Percentiles rank a stretch among this genome's conserved stretches.
Conservation (phyloP, 2,888 invertebrate genomes). For the Eurytoma adleriae region DNA sequence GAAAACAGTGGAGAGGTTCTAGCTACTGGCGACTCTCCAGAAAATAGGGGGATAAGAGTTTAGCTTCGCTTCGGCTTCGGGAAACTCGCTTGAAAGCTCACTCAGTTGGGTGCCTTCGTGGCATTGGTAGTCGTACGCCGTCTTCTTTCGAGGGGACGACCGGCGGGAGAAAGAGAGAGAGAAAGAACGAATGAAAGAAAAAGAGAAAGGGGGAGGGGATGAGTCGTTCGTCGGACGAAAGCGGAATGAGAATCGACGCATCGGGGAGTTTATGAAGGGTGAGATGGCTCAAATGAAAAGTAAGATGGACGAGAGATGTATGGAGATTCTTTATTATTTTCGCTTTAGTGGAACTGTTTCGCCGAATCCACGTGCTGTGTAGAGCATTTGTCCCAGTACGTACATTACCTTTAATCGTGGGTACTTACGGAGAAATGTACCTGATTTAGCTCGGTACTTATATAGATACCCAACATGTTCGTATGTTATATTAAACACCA, state of each 20-base stretch:
- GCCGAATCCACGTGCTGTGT: too few relatives aligned
- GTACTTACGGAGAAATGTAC: too few relatives aligned
- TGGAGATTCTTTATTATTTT: slow-evolving; percentile 3
- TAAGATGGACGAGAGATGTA: background rate
- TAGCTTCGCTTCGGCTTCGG: slow-evolving; percentile 9
- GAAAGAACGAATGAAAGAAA: background rate
- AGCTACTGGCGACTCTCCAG: background rate
- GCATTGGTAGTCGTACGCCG: slow-evolving; percentile 20
- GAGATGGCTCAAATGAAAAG: background rate
- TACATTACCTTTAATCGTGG: too few relatives aligned
- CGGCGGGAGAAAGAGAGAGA: background rate
- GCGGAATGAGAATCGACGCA: slow-evolving; percentile 6
- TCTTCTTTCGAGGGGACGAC: background rate
- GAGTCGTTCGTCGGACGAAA: background rate
- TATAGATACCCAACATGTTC: too few relatives aligned
- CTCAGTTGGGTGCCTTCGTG: background rate
- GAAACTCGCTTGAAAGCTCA: background rate
- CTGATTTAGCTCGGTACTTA: too few relatives aligned
- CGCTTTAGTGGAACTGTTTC: slow-evolving; percentile 3
- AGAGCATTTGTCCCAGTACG: too few relatives aligned
- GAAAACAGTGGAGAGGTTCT: too few relatives aligned
- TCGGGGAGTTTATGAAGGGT: slow-evolving; percentile 8
- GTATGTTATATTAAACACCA: too few relatives aligned
- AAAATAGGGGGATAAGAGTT: slow-evolving; percentile 4
- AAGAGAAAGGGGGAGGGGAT: background rate